Evolutionary conservation across 2,797 vertebrate genomes (phyloP).

Genomic region (Florisuga fusca): DNA sequence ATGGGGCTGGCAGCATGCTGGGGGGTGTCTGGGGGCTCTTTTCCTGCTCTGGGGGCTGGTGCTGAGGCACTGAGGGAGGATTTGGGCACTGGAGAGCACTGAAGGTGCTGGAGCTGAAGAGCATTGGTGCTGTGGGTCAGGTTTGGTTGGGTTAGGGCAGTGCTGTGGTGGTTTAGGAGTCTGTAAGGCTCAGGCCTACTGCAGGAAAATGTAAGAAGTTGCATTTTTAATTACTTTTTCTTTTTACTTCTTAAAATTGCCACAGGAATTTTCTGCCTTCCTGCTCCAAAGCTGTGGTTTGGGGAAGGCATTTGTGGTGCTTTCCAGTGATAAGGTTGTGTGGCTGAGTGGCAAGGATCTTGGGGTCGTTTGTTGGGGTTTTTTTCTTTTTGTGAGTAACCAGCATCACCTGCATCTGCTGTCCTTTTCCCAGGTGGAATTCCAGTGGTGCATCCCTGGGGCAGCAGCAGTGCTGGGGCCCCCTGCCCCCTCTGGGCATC

Average conservation of each 20-base stretch:
- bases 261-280: background rate
- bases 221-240: background rate
- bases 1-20: background rate
- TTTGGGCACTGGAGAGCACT: background rate
- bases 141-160: background rate
- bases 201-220: background rate
- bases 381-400: too few species aligned
- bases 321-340: background rate
- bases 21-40: too few species aligned
- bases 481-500: too few species aligned
- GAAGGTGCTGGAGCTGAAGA: too few species aligned
- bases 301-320: background rate
- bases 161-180: rapidly evolving
- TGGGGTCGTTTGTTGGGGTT: background rate
- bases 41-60: too few species aligned
- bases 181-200: background rate
- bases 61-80: background rate
- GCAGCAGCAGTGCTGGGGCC: too few species aligned
- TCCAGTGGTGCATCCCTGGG: too few species aligned
- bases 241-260: background rate
- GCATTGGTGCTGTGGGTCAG: too few species aligned
- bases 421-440: too few species aligned
- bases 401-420: too few species aligned
- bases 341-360: background rate
- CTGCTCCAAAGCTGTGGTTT: background rate